Base-by-base conservation (phyloP, 2,113 vertebrate species). In the Cyanocitta stelleri region DNA sequence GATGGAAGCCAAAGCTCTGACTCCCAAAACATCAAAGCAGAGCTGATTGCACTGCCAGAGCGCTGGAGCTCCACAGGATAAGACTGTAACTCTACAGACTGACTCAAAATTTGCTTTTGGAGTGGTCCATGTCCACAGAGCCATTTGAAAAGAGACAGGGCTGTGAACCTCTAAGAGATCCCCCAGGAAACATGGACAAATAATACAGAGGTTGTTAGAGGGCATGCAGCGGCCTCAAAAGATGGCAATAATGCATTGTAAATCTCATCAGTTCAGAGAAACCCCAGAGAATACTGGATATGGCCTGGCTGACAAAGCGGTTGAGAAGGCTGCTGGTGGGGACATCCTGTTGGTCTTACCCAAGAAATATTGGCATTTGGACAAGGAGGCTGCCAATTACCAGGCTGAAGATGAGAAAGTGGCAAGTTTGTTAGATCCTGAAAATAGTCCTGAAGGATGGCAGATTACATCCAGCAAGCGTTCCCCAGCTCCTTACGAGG, bases 71-170 rank as follows among this genome's bases (percentile, higher is more conserved):
- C 46, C 44, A 7, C 37, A 23, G 2, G 3, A 8, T 5, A 5
- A 6, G 4, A 1, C 26, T 30, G 24, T 3, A 7, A 43, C 41
- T 10, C 0, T 0, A 26, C 1, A 7, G 13, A 26, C 32, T 27
- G 58, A 4, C 27, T 4, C 29, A 5, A 10, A 37, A 18, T 14
- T 3, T 16, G 49, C 58, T 46, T 13, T 4, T 27, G 58, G 49
- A 54, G 32, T 2, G 13, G 5, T 10, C 37, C 3, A 1, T 37
- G 46, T 48, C 48, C 13, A 1, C 6, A 17, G 33, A 33, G 69
- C 22, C 14, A 0, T 14, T 11, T 48, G 23, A 18, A 16, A 15
- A 46, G 17, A 64, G 23, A 22, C 29, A 23, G n/a, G 23, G n/a
- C 82, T 41, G 59, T 12, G 59, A 41, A 4, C 18, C 29, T 19